Base-by-base conservation (phyloP, 2,797 vertebrate genomes). In the Arremon brunneinucha region DNA sequence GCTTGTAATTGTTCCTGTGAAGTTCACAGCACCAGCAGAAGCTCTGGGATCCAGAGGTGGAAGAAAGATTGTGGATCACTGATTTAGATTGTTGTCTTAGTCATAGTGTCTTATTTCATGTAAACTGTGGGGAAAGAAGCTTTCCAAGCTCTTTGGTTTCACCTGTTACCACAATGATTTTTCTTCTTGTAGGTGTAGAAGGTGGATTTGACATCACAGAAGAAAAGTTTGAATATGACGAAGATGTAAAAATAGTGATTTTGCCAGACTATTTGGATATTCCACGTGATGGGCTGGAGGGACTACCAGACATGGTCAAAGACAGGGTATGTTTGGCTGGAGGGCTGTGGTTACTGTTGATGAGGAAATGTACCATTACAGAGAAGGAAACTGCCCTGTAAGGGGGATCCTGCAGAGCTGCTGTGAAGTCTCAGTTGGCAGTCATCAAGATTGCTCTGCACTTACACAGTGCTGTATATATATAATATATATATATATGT, bases 251-350 rank as follows among this genome's bases (percentile, higher is more conserved):
- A 97, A 98, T 99, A 90, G 98, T 99, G 15, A 98, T 99, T 97
- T 98, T 99, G 82, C 99, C 99, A 15, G 99, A 99, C 95, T 98
- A 99, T 96, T 98, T 99, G 97, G 99, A 99, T 96, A 99, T 99
- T 95, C 99, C 98, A 86, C 98, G 98, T 59, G 99, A 99, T 39
- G 99, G 98, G 75, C 96, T 99, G 85, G 95, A 91, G 41, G 98
- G 98, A 43, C 98, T 99, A 96, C 98, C 99, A 15, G 99, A 99
- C 60, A 98, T 99, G 87, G 99, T 99, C 93, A 98, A 96, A 98
- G 99, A 99, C 96, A 97, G 99, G 98, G 99, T 99, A 97, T 87
- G 98, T 95, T 80, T 88, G 75, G n/a, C 4, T 17, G 41, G 17
- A 80, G 21, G 32, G 60, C 41, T 84, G 43, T 86, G 52, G 47